Base-by-base conservation (phyloP, 2,888 invertebrate genomes). In the Agrotis puta region DNA sequence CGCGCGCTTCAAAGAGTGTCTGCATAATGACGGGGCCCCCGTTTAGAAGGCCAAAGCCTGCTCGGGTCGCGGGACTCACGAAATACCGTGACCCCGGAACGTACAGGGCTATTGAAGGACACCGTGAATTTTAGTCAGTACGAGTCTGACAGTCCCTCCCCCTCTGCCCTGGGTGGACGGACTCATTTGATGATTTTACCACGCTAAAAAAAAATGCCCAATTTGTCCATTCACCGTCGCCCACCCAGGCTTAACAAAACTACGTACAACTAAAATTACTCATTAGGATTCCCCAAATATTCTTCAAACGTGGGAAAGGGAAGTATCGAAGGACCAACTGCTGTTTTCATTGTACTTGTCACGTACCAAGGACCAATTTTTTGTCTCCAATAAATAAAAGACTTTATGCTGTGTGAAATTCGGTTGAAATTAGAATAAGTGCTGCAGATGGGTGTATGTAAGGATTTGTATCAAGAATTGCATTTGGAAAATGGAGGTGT, bases 241-340 rank as follows among this genome's bases (percentile, higher is more conserved):
- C 84, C 79, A 84, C 83, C 48, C 48, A 82, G 57, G 65, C 53
- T 20, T 62, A 59, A 64, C 45, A 84, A 74, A 73, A 22, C 24
- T 65, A 18, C 39, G 39, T 65, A 67, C 27, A 62, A 53, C 50
- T 75, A 77, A 82, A 74, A 67, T 78, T 22, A 66, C 83, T 85
- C 83, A 70, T 79, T 77, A 72, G 45, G 83, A 70, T 64, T 70
- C 67, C 81, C 74, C n/a, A 80, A 85, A 75, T 61, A 33, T 11
- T 20, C 13, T 5, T 56, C 14, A 18, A 43, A 64, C 85, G 84
- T 84, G 85, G 81, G 84, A 84, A 85, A 66, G 22, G 27, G 22
- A 56, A 45, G 22, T 2, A 20, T 22, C 16, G 50, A 62, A 73
- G 27, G 77, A 83, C 80, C 76, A 50, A 73, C 79, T 70, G 62